Evolutionary conservation across 2,888 invertebrate species (phyloP), one percentile per base, ranked within the genome.

Genomic region (Dasysyrphus albostriatus): DNA sequence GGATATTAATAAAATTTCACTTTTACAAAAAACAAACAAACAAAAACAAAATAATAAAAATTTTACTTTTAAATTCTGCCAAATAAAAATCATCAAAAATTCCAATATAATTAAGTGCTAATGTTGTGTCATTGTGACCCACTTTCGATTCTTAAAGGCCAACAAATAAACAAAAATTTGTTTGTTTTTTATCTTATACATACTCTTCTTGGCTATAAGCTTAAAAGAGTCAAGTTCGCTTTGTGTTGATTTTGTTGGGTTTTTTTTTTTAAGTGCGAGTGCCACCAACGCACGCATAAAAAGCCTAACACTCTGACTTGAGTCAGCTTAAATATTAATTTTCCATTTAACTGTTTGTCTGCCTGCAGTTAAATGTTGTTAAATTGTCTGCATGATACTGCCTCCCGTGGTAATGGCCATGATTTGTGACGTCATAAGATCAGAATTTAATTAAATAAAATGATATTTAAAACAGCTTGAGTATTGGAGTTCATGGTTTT

Each of bases 201-300:
- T n/a, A 51, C 24, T 61, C 9, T 44, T 44, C 14, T 63, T 29
- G 59, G 79, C 83, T 39, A 34, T 16, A 56, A 19, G 19, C 44
- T 42, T 8, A 73, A 78, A 73, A 59, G 44, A 83, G 83, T 83
- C 83, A 83, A 83, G 83, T 83, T 83, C 83, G 79, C 39, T 69
- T 58, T 51, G 58, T 78, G 54, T 56, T 59, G 12, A 67, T 49
- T 47, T 47, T 32, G 32, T 49, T 49, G 49, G n/a, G 29, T 56
- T 59, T 58, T 44, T 61, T 29, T 19, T 24, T 32, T 14, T n/a
- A 54, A 24, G 24, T 24, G 29, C n/a, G 8, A 32, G 29, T 3
- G 14, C 54, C 47, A 32, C 47, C 49, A 67, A 9, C 37, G 10
- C n/a, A 37, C 65, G 29, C 70, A 56, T 47, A 37, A 39, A 67